Evolutionary conservation across 2,113 vertebrate species (phyloP).

Genomic region (Neolamprologus devosi): DNA sequence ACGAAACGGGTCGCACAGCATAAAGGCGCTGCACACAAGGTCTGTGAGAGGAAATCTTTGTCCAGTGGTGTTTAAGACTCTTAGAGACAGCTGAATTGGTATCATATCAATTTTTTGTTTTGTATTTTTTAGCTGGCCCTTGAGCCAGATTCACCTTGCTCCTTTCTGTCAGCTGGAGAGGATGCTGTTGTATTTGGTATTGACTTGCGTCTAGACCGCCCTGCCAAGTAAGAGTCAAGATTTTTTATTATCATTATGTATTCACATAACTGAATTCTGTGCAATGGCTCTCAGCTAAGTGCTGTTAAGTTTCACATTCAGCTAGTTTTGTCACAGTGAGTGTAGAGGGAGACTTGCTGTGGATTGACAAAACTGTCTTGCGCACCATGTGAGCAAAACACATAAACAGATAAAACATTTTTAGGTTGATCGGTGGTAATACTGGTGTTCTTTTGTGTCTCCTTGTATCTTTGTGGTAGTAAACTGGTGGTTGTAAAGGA

Average conservation of each 20-base stretch:
- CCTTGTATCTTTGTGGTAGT: constrained; percentile 59
- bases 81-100: neutral
- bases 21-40: constrained; percentile 94
- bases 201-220: constrained; percentile 85
- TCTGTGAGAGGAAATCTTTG: constrained; percentile 11
- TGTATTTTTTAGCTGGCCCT: constrained; percentile 79
- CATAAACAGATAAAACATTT: neutral
- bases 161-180: constrained; percentile 93
- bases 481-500: constrained; percentile 94
- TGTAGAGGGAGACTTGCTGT: neutral
- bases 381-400: neutral
- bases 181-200: constrained; percentile 94
- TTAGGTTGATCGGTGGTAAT: neutral
- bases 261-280: neutral
- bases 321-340: neutral
- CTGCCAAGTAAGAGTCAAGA: constrained; percentile 74
- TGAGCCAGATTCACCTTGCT: constrained; percentile 93
- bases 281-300: neutral
- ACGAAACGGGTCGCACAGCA: constrained; percentile 94
- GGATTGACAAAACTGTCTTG: neutral
- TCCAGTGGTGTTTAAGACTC: neutral
- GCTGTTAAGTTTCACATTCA: neutral
- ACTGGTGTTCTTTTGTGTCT: neutral
- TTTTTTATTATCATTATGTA: neutral
- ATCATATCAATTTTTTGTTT: neutral